These are phyloP conservation scores for Myripristis jacobus DNA, from an alignment of 2,797 vertebrate species.

Conservation along the genomic window DNA sequence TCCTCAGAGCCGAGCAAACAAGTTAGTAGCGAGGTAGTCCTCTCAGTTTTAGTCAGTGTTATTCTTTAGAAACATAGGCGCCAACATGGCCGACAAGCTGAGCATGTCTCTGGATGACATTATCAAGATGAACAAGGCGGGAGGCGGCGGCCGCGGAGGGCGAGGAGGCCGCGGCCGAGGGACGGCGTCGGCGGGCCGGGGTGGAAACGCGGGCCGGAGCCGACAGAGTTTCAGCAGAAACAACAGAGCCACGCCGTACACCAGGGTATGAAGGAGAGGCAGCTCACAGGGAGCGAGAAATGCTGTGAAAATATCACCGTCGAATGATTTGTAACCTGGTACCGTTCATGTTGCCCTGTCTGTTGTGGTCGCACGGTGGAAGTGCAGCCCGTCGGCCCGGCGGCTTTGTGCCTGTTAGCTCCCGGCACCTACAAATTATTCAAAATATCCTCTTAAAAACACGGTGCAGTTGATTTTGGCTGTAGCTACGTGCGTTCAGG, in stretches of 20 bases:
- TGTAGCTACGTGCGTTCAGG: too few species aligned
- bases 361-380: neutral
- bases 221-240: constrained; percentile 81
- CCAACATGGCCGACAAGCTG: constrained; percentile 90
- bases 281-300: constrained; percentile 5
- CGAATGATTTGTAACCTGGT: neutral
- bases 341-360: neutral
- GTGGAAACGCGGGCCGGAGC: constrained; percentile 80
- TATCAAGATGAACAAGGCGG: constrained; percentile 90
- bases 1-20: too few species aligned
- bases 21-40: too few species aligned
- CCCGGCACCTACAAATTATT: too few species aligned
- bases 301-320: constrained; percentile 9
- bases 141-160: constrained; percentile 76
- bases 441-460: too few species aligned
- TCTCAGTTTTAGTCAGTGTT: constrained; percentile 42
- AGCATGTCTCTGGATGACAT: constrained; percentile 95
- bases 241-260: constrained; percentile 88
- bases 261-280: constrained; percentile 82
- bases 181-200: constrained; percentile 68
- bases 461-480: too few species aligned
- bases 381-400: too few species aligned
- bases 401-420: too few species aligned
- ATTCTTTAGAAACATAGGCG: fast-evolving
- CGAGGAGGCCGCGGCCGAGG: constrained; percentile 80